Evolutionary conservation across 1,140 invertebrate genomes (phyloP).

Genomic region (Dryas iulia): DNA sequence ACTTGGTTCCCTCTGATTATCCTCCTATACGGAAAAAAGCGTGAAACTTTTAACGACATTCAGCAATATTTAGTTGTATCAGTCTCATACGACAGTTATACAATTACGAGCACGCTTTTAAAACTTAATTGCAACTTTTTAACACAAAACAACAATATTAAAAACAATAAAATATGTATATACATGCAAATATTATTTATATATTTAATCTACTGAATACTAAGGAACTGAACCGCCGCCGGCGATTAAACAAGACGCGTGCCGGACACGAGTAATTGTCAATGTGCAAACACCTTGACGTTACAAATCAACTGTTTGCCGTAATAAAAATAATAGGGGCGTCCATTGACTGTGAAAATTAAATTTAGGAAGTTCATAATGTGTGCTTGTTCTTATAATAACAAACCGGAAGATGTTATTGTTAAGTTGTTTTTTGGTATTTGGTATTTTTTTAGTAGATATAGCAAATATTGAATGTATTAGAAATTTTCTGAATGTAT

Average conservation of each 20-base stretch:
- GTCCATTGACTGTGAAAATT: conserved; percentile 32
- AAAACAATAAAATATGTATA: background rate
- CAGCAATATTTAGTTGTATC: too few relatives aligned
- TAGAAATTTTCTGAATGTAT: background rate
- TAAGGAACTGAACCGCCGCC: background rate
- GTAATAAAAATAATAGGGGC: conserved; percentile 42
- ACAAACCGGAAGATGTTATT: background rate
- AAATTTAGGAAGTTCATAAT: conserved; percentile 13
- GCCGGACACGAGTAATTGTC: conserved; percentile 53
- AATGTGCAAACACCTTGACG: conserved; percentile 51
- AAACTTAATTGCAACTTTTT: too few relatives aligned
- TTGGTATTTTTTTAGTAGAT: too few relatives aligned
- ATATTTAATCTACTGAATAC: background rate
- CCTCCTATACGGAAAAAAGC: too few relatives aligned
- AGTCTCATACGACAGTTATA: too few relatives aligned
- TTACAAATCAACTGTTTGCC: conserved; percentile 45
- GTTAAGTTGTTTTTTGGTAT: background rate
- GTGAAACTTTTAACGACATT: too few relatives aligned
- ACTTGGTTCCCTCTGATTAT: too few relatives aligned
- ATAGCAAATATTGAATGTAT: too few relatives aligned
- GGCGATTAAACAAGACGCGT: conserved; percentile 68
- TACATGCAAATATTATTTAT: background rate
- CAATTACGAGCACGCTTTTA: too few relatives aligned
- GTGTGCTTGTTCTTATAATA: background rate
- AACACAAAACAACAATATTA: too few relatives aligned